Conservation (phyloP, 2,888 invertebrate genomes). For the Biston betularia region DNA sequence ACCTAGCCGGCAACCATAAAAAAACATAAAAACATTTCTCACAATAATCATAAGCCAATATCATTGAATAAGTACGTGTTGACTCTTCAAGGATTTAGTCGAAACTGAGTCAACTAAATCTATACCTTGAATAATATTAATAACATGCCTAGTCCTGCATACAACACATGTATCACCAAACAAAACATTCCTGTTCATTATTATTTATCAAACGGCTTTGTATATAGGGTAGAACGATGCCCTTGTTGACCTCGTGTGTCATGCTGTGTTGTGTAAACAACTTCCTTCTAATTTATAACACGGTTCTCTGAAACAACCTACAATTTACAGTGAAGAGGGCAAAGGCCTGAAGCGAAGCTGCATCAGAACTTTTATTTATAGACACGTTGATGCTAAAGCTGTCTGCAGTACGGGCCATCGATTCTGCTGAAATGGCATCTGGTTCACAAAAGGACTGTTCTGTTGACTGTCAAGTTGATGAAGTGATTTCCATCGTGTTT, state of each 20-base stretch:
- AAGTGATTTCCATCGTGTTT: slow-evolving; percentile 1
- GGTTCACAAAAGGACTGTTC: slow-evolving; percentile 13
- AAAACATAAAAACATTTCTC: too few species aligned
- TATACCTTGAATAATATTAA: too few species aligned
- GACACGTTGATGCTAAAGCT: slow-evolving; percentile 30
- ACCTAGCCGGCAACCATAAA: too few species aligned
- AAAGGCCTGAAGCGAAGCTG: slow-evolving; percentile 41
- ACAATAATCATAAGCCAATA: too few species aligned
- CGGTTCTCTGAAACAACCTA: slow-evolving; percentile 1
- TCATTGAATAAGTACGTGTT: too few species aligned
- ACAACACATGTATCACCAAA: too few species aligned
- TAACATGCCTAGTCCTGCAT: too few species aligned
- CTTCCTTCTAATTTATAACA: background rate
- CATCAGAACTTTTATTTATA: slow-evolving; percentile 39
- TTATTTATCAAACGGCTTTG: background rate
- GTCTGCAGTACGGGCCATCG: slow-evolving; percentile 21
- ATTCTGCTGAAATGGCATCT: slow-evolving; percentile 28
- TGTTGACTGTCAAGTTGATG: slow-evolving; percentile 17
- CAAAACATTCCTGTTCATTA: background rate
- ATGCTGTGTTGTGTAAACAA: slow-evolving; percentile 1
- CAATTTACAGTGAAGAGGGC: slow-evolving; percentile 34
- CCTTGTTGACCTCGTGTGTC: background rate
- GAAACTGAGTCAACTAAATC: too few species aligned
- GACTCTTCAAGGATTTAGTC: too few species aligned
- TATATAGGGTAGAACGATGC: background rate